These are phyloP conservation scores for Stigmatopora nigra DNA, from an alignment of 2,113 vertebrate genomes.

Conservation along the genomic window DNA sequence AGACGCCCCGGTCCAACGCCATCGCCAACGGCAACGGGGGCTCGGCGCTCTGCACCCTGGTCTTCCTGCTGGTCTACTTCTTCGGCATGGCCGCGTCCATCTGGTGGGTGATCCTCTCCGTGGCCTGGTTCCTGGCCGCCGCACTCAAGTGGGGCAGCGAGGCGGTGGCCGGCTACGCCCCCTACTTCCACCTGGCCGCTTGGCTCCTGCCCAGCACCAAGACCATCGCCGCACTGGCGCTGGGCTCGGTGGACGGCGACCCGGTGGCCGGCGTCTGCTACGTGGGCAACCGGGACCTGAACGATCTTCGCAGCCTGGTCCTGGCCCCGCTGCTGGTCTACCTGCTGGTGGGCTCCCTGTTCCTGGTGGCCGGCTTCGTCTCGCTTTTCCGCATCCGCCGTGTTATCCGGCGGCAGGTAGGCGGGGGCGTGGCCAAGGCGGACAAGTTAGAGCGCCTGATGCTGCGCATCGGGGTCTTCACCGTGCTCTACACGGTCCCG, in stretches of 20 bases:
- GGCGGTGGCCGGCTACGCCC: slow-evolving; percentile 84
- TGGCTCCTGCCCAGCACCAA: slow-evolving; percentile 93
- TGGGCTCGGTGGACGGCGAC: slow-evolving; percentile 91
- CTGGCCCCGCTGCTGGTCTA: slow-evolving; percentile 89
- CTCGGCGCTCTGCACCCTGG: slow-evolving; percentile 86
- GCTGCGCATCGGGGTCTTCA: slow-evolving; percentile 89
- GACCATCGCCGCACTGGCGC: slow-evolving; percentile 82
- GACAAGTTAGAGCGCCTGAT: slow-evolving; percentile 93
- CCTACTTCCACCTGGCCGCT: slow-evolving; percentile 91
- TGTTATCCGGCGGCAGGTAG: slow-evolving; percentile 84
- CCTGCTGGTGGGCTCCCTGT: slow-evolving; percentile 87
- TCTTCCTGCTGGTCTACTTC: slow-evolving; percentile 87
- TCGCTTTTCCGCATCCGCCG: slow-evolving; percentile 88
- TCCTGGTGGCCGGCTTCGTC: slow-evolving; percentile 89
- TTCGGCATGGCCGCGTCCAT: slow-evolving; percentile 89
- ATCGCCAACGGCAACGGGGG: slow-evolving; percentile 57
- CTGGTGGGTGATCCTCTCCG: slow-evolving; percentile 88
- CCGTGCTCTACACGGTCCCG: slow-evolving; percentile 85
- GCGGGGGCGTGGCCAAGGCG: slow-evolving; percentile 74
- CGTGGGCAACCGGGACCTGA: slow-evolving; percentile 89
- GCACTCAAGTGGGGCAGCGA: slow-evolving; percentile 91
- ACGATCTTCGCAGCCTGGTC: slow-evolving; percentile 88
- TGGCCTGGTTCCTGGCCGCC: slow-evolving; percentile 86
- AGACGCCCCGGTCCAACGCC: slow-evolving; percentile 80
- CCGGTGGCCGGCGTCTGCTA: slow-evolving; percentile 90